Evolutionary conservation across 2,888 invertebrate species (phyloP).

Genomic region (Macrophya annulata): DNA sequence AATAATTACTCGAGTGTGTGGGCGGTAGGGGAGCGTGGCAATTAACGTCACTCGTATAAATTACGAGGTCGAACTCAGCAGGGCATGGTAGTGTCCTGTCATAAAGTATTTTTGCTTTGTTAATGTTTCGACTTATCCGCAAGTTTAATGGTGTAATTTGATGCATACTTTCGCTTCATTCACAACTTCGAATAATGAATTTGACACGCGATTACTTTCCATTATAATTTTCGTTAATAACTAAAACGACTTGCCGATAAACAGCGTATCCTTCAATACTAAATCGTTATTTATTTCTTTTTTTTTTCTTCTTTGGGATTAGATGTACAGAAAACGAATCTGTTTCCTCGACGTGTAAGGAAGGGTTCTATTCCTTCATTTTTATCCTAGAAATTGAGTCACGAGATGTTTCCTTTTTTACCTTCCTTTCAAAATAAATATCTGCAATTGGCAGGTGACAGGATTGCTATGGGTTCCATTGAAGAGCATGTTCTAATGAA

Average conservation of each 20-base stretch:
- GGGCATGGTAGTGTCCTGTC: slow-evolving; percentile 16
- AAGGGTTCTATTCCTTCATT: neutral
- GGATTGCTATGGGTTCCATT: neutral
- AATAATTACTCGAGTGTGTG: slow-evolving; percentile 52
- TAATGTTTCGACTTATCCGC: slow-evolving; percentile 45
- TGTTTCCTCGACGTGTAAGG: neutral
- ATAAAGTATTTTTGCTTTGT: slow-evolving; percentile 45
- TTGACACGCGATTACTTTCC: slow-evolving; percentile 4
- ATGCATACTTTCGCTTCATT: slow-evolving; percentile 24
- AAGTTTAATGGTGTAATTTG: slow-evolving; percentile 8
- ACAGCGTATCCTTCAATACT: neutral
- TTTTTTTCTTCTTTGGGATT: neutral
- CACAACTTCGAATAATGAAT: slow-evolving; percentile 20
- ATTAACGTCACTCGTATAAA: slow-evolving; percentile 53
- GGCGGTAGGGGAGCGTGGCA: slow-evolving; percentile 37
- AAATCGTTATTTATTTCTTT: too few relatives aligned
- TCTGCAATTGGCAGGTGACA: slow-evolving; percentile 31
- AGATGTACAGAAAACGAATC: neutral
- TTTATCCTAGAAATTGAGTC: slow-evolving; percentile 3
- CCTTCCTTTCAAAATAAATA: neutral
- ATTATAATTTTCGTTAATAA: neutral
- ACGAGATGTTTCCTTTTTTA: slow-evolving; percentile 6
- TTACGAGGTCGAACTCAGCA: slow-evolving; percentile 47
- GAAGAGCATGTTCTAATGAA: slow-evolving; percentile 53
- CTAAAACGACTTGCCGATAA: neutral